Evolutionary conservation across 2,888 invertebrate species (phyloP), one percentile per base, ranked within the genome.

Genomic region (Syritta pipiens): DNA sequence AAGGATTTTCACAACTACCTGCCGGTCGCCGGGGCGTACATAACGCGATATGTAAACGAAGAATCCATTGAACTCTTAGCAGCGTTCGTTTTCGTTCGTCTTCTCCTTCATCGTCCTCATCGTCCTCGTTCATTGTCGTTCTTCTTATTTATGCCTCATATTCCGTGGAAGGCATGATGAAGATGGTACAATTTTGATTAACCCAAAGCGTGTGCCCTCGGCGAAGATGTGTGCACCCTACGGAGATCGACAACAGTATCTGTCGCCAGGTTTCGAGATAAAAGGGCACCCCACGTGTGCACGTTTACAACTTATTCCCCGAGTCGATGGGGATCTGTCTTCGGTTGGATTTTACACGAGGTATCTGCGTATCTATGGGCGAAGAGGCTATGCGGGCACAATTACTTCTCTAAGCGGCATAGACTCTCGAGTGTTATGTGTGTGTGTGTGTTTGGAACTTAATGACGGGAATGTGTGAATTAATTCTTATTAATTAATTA

Each of bases 161-260:
- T 60, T 44, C 49, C 44, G 28, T 44, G 46, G 51, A 62, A 24
- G 19, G 24, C 59, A 74, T 74, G 74, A 68, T 79, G 74, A 68
- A 68, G 79, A 79, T 79, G 72, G 79, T 79, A 79, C 74, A 74
- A 74, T 74, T 79, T 79, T 62, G 79, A 79, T 79, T 74, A 79
- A 79, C 55, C 72, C 60, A 68, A 32, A 68, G 67, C 67, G 74
- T 74, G 79, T 74, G 72, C 55, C 22, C 57, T 57, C 19, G n/a
- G n/a, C n/a, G n/a, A n/a, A n/a, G 42, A 30, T 79, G 32, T 59
- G 77, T 59, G 63, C 65, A 55, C 79, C 79, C 72, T 79, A 82
- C 69, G 81, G 84, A 60, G 83, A 81, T 82, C 74, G 81, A 83
- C 83, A 83, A 83, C 83, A 83, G 82, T 83, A 83, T 83, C 84